Evolutionary conservation across 2,888 invertebrate species (phyloP).

Genomic region (Polyploca ridens): DNA sequence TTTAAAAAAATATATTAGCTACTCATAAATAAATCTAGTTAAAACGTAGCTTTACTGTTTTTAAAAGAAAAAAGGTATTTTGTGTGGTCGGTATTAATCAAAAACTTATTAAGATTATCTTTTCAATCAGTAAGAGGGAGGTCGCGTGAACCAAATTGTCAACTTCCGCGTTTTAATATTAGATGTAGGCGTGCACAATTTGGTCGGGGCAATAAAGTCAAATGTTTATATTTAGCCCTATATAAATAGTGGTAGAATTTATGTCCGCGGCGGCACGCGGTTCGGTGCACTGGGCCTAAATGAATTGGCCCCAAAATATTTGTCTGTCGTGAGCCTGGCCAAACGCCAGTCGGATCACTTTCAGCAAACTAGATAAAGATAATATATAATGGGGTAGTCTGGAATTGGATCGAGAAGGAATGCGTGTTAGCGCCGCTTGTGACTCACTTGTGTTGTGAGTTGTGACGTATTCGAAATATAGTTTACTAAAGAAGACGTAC

Average conservation of each 20-base stretch:
- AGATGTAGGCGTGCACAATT: slow-evolving; percentile 49
- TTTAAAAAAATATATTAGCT: background rate
- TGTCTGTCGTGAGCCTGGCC: slow-evolving; percentile 77
- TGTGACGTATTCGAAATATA: background rate
- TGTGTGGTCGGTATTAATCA: slow-evolving; percentile 14
- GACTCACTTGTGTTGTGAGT: slow-evolving; percentile 10
- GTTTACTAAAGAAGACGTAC: background rate
- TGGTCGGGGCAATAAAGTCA: slow-evolving; percentile 60
- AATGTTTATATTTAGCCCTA: slow-evolving; percentile 69
- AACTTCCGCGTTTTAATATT: slow-evolving; percentile 50
- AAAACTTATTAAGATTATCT: slow-evolving; percentile 22
- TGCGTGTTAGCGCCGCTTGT: background rate
- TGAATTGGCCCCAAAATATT: slow-evolving; percentile 79
- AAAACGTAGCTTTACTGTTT: background rate
- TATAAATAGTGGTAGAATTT: slow-evolving; percentile 75
- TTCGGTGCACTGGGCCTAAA: slow-evolving; percentile 59
- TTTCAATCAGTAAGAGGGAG: slow-evolving; percentile 7
- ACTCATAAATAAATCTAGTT: background rate
- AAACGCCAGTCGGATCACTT: slow-evolving; percentile 78
- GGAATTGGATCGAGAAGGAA: slow-evolving; percentile 35
- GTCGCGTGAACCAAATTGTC: slow-evolving; percentile 42
- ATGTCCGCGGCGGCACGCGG: slow-evolving; percentile 55
- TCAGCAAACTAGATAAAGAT: slow-evolving; percentile 67
- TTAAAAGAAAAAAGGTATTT: no score
- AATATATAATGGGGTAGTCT: slow-evolving; percentile 63